Evolutionary conservation across 2,888 invertebrate genomes (phyloP), one percentile per base, ranked within the genome.

Genomic region (Nomada hirtipes): DNA sequence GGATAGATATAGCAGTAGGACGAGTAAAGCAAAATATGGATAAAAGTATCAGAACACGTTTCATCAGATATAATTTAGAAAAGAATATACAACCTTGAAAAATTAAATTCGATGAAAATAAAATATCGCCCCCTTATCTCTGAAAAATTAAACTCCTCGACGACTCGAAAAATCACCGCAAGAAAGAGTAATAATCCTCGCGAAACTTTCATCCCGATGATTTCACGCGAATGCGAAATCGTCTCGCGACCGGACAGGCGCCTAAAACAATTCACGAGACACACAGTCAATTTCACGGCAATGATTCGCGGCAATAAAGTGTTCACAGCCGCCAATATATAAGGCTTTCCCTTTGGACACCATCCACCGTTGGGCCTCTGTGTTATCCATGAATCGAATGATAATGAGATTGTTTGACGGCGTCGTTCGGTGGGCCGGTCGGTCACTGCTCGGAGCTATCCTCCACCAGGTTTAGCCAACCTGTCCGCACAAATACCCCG

Each of bases 341-440:
- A 72, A 82, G 82, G 82, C 63, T 76, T 72, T 76, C 76, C 76
- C 81, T 88, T 87, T 79, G 76, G 75, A 80, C 69, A 36, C 42
- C 73, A 20, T 20, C 23, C 60, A 73, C 67, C 52, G 55, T 75
- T 75, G 68, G 70, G 72, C 83, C 87, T 89, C 87, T 91, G 89
- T 89, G 91, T 91, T 91, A 90, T 86, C 91, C 91, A 89, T 90
- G 90, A 91, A 93, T 92, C 91, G 91, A 93, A 92, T 91, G 91
- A 92, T 92, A 93, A 93, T 92, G 91, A 92, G 92, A 90, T 92
- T 91, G 90, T 90, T 91, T 89, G 86, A 85, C 82, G 82, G 83
- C 13, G 23, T 11, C 77, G 74, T 70, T 57, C 69, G 81, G 65
- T 70, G 71, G 77, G 44, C 74, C 73, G 79, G 78, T 77, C 68